Percentiles rank a stretch among this genome's conserved stretches.
Evolutionary conservation across 2,797 vertebrate species (phyloP).

Genomic region (Vultur gryphus): DNA sequence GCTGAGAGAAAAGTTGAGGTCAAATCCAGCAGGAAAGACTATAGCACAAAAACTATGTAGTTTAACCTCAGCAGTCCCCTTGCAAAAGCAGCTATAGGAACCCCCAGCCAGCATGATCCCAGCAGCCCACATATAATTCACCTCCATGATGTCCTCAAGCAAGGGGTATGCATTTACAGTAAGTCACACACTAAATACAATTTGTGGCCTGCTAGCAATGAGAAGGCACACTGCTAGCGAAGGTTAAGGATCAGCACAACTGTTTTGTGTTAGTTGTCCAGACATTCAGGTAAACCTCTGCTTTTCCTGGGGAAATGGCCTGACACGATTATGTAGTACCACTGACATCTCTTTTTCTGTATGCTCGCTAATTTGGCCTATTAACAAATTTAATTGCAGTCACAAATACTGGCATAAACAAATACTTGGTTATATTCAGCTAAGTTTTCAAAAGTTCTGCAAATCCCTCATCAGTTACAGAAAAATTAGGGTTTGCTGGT

Average conservation of each 20-base stretch:
- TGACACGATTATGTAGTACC: conserved; percentile 21
- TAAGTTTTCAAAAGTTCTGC: conserved; percentile 31
- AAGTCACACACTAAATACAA: conserved; percentile 21
- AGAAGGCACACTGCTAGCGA: neutral
- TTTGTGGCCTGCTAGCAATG: conserved; percentile 29
- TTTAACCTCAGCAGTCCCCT: neutral
- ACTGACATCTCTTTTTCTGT: neutral
- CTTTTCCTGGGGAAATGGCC: neutral
- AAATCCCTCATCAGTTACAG: conserved; percentile 8
- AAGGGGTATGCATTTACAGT: conserved; percentile 33
- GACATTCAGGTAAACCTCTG: conserved; percentile 19
- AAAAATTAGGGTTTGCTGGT: neutral
- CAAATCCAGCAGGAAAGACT: neutral
- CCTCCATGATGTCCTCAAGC: neutral
- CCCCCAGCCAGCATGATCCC: neutral
- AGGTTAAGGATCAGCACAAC: conserved; percentile 8
- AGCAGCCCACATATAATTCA: neutral
- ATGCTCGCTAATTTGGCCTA: neutral
- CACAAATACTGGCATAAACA: neutral
- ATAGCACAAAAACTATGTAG: neutral
- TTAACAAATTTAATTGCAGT: conserved; percentile 13
- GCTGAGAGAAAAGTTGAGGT: neutral
- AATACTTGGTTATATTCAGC: neutral
- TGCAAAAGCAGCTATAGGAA: neutral
- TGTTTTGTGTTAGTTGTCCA: conserved; percentile 9